Conservation (phyloP, 2,113 vertebrate species). For the Ptilorrhoa leucosticta region DNA sequence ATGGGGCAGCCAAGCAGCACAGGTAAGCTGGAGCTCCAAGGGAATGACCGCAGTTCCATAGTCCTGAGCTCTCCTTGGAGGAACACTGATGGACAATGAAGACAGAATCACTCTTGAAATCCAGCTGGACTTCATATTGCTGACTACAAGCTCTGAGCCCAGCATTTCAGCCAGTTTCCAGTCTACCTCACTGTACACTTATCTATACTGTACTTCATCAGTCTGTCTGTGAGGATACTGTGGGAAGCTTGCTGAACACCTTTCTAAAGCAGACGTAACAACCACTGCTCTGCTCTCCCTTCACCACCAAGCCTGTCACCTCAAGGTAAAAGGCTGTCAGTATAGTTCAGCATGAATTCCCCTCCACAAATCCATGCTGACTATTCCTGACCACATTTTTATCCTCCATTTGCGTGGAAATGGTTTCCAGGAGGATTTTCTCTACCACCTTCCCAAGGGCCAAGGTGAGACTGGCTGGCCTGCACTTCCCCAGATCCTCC, state of each 20-base stretch:
- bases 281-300: neutral
- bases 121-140: neutral
- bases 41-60: accelerated
- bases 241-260: neutral
- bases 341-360: neutral
- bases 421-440: neutral
- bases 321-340: neutral
- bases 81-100: accelerated
- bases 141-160: neutral
- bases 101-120: neutral
- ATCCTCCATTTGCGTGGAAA: neutral
- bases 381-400: neutral
- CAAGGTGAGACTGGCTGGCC: neutral
- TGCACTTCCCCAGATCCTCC: neutral
- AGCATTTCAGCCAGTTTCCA: neutral
- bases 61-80: neutral
- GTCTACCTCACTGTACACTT: neutral
- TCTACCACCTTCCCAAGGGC: neutral
- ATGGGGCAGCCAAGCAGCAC: accelerated
- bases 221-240: neutral
- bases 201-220: neutral
- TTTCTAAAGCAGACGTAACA: neutral
- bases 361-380: neutral
- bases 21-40: neutral
- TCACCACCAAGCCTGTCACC: neutral